Conservation (phyloP, 2,888 invertebrate species). For the Aphrophora alni region DNA sequence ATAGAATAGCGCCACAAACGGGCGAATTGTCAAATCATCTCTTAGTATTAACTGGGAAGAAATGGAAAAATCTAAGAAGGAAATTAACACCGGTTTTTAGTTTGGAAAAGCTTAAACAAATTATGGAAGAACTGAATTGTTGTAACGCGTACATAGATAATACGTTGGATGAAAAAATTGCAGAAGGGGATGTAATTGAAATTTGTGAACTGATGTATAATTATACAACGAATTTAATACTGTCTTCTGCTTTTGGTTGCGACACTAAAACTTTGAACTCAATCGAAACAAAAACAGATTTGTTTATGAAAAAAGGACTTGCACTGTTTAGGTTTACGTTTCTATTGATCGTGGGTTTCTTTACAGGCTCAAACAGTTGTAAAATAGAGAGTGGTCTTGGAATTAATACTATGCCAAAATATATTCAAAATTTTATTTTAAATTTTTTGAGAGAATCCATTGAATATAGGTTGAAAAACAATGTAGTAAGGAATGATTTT, state of each 20-base stretch:
- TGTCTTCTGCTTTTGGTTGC: not conserved
- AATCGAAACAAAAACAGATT: not conserved
- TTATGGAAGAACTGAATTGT: not conserved
- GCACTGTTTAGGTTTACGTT: conserved; percentile 30
- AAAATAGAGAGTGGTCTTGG: conserved; percentile 26
- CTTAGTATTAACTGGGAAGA: not conserved
- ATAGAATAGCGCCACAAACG: not conserved
- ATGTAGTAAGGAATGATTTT: not conserved
- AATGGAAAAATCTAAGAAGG: not conserved
- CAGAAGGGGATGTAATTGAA: not conserved
- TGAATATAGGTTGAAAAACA: not conserved
- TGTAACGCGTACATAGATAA: not conserved
- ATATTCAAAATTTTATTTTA: conserved; percentile 7
- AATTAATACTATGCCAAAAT: not conserved
- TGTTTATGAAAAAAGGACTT: not conserved
- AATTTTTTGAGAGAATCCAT: conserved; percentile 21
- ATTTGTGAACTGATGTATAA: not conserved
- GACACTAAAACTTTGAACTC: not conserved
- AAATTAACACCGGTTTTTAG: not conserved
- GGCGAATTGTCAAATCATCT: not conserved
- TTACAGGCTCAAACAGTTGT: conserved; percentile 21
- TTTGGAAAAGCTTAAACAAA: not conserved
- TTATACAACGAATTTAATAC: not conserved
- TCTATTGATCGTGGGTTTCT: conserved; percentile 26
- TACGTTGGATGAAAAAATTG: not conserved